Base-by-base conservation (phyloP, 2,888 invertebrate genomes). In the Athalia circularis region DNA sequence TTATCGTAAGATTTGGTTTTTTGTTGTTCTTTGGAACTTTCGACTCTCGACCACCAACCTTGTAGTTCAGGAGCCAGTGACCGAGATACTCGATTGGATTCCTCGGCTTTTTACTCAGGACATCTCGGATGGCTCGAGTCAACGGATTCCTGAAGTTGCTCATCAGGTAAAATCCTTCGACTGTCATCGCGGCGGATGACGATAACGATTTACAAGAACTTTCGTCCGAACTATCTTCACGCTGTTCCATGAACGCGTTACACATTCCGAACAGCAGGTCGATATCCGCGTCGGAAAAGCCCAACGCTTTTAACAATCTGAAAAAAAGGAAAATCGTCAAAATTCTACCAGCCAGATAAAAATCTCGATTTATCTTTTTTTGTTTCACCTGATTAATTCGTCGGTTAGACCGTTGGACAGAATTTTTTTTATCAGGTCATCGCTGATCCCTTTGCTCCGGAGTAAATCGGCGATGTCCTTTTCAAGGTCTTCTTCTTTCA, bases 11-110 rank as follows among this genome's bases (percentile, higher is more conserved):
- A 29, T 29, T 29, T 29, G 29, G 0, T 29, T 29, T 29, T 29
- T 29, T 2, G 3, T 62, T 50, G 47, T 43, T 47, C n/a, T 54
- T 11, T 54, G 54, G 4, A n/a, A 54, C n/a, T 54, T n/a, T 54
- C 54, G 54, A n/a, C n/a, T 29, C 29, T 29, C 29, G 29, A 57
- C 43, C 59, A 70, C 54, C 57, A 50, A 87, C 87, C 82, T 83
- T 85, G 48, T 83, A 87, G 82, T 87, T 82, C 5, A 88, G 80
- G 57, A 89, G 82, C 87, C 87, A 88, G n/a, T 87, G 83, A 4
- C 83, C 88, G 47, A 89, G 84, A 82, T 87, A 89, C 59, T 88
- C 87, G 9, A 88, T 81, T 0, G 88, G 88, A 79, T 88, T 86
- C 52, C 76, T 74, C 4, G 88, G 89, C 65, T 85, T 85, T 64